phyloP scores from a whole-genome alignment of 92 coral and sea anemone species.

The Umimayanthus chanpuru region DNA sequence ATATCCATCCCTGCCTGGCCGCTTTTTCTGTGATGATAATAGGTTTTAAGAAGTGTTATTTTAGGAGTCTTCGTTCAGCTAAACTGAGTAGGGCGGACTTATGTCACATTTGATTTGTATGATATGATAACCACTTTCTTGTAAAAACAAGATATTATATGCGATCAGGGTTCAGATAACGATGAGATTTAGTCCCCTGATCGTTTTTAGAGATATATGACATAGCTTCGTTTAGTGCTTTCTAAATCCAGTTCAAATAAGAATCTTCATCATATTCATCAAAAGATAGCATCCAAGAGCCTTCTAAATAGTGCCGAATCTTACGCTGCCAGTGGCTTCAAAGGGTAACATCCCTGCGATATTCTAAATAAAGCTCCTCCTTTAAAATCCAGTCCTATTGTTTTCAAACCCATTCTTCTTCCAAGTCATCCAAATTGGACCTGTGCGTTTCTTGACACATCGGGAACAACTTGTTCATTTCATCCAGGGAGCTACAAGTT shows the following conservation, averaged over 20 bases:
- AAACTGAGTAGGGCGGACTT: no score
- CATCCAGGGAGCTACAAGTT: neutral
- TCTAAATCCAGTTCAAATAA: neutral
- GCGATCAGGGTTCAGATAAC: neutral
- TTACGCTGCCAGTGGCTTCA: neutral
- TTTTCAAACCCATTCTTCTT: slow-evolving; percentile 37
- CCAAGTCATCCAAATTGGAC: neutral
- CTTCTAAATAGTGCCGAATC: neutral
- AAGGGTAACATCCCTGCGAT: neutral
- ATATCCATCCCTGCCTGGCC: no score
- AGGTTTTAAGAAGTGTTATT: no score
- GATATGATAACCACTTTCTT: neutral
- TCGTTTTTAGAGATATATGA: neutral
- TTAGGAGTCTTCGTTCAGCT: neutral
- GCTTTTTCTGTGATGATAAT: no score
- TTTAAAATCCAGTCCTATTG: neutral
- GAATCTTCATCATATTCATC: no score
- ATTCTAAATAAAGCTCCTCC: neutral
- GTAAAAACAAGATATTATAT: neutral
- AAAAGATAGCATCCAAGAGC: neutral
- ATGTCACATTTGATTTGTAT: no score
- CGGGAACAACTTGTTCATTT: slow-evolving; percentile 16
- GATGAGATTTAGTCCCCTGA: neutral
- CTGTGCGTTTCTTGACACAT: neutral
- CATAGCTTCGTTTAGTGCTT: neutral